Base-by-base conservation (phyloP, 2,888 invertebrate species). In the Rhingia rostrata region DNA sequence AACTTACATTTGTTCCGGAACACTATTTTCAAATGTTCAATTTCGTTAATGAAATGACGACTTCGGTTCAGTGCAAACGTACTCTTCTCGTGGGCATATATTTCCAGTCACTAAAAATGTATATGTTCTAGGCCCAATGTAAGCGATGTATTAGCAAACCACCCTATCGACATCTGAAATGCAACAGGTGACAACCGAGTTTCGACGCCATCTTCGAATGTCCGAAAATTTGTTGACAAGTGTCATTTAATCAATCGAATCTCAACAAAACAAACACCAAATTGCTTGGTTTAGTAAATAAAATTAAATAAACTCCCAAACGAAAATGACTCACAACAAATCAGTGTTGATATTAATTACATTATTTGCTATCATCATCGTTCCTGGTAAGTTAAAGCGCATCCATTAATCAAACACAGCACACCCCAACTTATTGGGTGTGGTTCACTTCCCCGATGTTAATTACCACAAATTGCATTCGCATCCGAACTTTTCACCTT, bases 231-330 rank as follows among this genome's bases (percentile, higher is more conserved):
- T 39, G 60, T 54, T 83, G 77, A 78, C 83, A 63, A 63, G 4
- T 66, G 82, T 58, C 72, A 73, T 35, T 51, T 30, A n/a, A 41
- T 37, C n/a, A 72, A 63, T 33, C 63, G 81, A 73, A 78, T 47
- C 43, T 45, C 51, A 69, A 73, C 56, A 73, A 79, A 83, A 83
- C 83, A 83, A 79, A 69, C 72, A 61, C 78, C 49, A 58, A 79
- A 79, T 73, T 79, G 83, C 79, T 67, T 74, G 22, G 43, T 72
- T 35, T 22, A 47, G 70, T 70, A 49, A 69, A 60, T 61, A 63
- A 49, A 61, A 45, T 37, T 43, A 14, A 61, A 39, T 37, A 45
- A 51, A 35, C 7, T 6, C 30, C 0, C 5, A 33, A 37, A 49
- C 51, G 6, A 78, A 83, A 67, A 83, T 83, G 83, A 43, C 60